A percentile compares a stretch with the other conserved stretches of the same genome.
Evolutionary conservation across 1,140 invertebrate genomes (phyloP).

Genomic region (Capitella teleta): DNA sequence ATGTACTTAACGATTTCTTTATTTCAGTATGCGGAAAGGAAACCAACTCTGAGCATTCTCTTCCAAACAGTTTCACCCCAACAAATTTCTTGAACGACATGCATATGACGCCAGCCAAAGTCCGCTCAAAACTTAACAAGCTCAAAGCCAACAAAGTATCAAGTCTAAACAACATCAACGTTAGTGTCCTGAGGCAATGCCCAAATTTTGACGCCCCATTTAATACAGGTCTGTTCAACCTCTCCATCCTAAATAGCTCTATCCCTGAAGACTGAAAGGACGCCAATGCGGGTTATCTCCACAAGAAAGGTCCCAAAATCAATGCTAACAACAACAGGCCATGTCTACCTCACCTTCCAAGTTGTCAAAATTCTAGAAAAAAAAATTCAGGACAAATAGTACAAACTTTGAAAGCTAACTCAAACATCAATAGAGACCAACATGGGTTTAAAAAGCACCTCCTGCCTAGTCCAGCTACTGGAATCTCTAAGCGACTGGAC

Average conservation of each 20-base stretch:
- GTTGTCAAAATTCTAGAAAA: background rate
- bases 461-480: background rate
- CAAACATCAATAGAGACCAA: background rate
- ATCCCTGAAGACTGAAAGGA: background rate
- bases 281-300: background rate
- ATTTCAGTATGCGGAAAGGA: too few relatives aligned
- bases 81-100: too few relatives aligned
- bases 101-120: background rate
- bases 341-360: background rate
- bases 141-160: background rate
- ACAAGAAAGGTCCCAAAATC: constrained; percentile 1
- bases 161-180: background rate
- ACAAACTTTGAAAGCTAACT: background rate
- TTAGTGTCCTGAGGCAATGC: background rate
- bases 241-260: background rate
- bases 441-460: background rate
- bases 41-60: too few relatives aligned
- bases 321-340: background rate
- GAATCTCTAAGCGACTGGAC: background rate
- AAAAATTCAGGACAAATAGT: background rate
- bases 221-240: background rate
- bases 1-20: too few relatives aligned
- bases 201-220: background rate
- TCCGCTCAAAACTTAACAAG: background rate
- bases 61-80: too few relatives aligned